Conservation (phyloP, 1,140 invertebrate species). For the Reticulitermes speratus region DNA sequence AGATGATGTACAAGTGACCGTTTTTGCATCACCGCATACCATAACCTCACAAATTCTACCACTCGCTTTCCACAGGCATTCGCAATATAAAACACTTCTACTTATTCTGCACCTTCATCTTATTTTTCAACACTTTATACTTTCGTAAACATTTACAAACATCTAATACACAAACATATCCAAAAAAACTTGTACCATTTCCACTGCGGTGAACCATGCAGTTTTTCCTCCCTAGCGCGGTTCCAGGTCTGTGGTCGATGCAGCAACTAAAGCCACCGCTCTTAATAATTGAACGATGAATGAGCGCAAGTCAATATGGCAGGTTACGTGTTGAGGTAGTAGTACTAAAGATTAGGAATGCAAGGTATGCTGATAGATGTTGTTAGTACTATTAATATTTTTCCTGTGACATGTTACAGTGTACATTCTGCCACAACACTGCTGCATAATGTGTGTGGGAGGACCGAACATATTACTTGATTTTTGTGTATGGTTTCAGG, state of each 20-base stretch:
- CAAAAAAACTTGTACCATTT: neutral
- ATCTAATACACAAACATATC: neutral
- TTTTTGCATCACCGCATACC: neutral
- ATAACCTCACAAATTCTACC: neutral
- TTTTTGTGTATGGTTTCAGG: neutral
- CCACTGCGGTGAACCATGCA: neutral
- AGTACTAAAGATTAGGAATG: neutral
- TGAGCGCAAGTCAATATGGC: no score
- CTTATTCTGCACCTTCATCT: neutral
- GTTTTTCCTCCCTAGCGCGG: neutral
- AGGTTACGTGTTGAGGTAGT: neutral
- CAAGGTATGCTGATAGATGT: neutral
- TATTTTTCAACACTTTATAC: neutral
- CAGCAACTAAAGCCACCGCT: no score
- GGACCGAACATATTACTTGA: neutral
- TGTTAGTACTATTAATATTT: neutral
- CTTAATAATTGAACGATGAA: neutral
- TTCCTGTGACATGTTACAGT: neutral
- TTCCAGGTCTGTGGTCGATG: neutral
- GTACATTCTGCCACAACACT: neutral
- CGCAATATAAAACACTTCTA: neutral
- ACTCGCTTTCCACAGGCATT: neutral
- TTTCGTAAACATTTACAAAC: neutral
- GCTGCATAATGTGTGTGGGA: neutral
- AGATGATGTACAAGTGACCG: neutral